These are phyloP conservation scores for Lagopus leucura DNA, from an alignment of 2,113 vertebrate genomes.

Conservation along the genomic window DNA sequence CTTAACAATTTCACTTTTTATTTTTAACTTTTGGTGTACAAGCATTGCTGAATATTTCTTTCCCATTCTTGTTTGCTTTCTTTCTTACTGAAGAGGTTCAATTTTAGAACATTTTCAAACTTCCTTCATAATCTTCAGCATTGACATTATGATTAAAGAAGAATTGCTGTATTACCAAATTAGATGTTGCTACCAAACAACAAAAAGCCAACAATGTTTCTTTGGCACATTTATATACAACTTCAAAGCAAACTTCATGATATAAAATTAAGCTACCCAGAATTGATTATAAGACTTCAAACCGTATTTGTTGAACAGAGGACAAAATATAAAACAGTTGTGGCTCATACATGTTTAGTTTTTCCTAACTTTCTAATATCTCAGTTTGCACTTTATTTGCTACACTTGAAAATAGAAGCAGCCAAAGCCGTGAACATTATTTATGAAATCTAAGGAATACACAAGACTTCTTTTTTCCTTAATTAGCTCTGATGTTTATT, in stretches of 20 bases:
- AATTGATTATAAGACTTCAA: background rate
- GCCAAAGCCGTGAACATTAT: background rate
- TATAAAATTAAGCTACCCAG: background rate
- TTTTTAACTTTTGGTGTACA: background rate
- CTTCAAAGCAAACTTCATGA: background rate
- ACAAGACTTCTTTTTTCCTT: background rate
- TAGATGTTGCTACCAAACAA: background rate
- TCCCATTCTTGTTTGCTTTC: background rate
- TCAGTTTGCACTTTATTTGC: background rate
- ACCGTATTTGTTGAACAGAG: background rate
- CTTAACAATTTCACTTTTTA: background rate
- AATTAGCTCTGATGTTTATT: constrained; percentile 20
- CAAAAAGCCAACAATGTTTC: background rate
- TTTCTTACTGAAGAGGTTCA: background rate
- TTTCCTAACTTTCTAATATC: background rate
- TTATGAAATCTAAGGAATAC: background rate
- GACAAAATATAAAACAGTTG: background rate
- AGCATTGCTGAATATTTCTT: background rate
- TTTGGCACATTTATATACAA: background rate
- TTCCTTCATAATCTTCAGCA: background rate
- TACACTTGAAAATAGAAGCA: background rate
- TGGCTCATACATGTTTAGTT: background rate
- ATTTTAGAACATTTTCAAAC: background rate
- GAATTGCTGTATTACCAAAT: background rate
- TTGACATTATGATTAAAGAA: background rate